Conservation (phyloP, 2,888 invertebrate genomes). For the Apantesis nais region DNA sequence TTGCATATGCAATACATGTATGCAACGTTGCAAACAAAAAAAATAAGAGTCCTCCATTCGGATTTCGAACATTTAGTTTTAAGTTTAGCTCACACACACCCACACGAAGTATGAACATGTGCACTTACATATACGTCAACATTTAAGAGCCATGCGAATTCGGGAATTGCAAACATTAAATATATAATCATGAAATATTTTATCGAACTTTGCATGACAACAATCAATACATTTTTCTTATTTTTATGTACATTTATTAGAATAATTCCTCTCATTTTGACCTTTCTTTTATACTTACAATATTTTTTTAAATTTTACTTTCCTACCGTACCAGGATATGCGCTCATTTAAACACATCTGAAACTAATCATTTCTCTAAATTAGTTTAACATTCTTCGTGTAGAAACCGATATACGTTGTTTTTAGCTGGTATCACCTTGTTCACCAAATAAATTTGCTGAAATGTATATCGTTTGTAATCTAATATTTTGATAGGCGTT, state of each 20-base stretch:
- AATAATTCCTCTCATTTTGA: conserved; percentile 85
- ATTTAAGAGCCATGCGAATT: not conserved
- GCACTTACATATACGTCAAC: not conserved
- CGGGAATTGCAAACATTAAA: conserved; percentile 14
- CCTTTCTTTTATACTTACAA: conserved; percentile 80
- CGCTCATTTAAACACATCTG: conserved; percentile 56
- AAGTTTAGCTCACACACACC: not conserved
- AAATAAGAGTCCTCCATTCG: not conserved
- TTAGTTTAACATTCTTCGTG: not conserved
- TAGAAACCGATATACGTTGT: not conserved
- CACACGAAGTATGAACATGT: not conserved
- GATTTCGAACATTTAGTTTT: not conserved
- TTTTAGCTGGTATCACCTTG: not conserved
- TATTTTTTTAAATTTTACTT: conserved; percentile 60
- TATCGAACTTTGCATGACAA: conserved; percentile 61
- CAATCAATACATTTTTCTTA: conserved; percentile 65
- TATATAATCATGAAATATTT: conserved; percentile 36
- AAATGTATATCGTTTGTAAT: not conserved
- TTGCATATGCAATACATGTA: not conserved
- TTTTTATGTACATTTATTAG: conserved; percentile 79
- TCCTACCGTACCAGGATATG: conserved; percentile 77
- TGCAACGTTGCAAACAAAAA: not conserved
- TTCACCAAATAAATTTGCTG: not conserved
- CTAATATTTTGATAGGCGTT: conserved; percentile 1
- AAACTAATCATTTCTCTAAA: conserved; percentile 21